A percentile compares a stretch with the other conserved stretches of the same genome.
Conservation (phyloP, 2,797 vertebrate genomes). For the Coreius guichenoti region DNA sequence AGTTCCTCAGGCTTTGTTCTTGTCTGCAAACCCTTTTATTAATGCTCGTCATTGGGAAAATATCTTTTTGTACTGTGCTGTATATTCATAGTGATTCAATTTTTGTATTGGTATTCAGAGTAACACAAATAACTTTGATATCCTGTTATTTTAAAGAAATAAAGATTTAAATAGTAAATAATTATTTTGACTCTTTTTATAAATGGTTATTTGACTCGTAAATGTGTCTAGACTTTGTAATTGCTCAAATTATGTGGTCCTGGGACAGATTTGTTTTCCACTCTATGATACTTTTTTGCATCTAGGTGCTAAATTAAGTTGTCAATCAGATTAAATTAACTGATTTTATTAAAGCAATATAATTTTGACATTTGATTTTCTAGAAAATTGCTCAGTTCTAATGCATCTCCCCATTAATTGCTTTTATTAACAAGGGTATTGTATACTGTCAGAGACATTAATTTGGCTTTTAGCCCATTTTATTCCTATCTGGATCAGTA, state of each 20-base stretch:
- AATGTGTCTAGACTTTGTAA: not conserved
- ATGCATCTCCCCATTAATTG: not conserved
- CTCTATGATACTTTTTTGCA: not conserved
- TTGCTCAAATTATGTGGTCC: not conserved
- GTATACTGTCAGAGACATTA: no score
- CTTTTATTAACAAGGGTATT: not conserved
- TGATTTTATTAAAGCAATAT: not conserved
- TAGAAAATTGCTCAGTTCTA: not conserved
- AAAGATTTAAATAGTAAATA: slow-evolving; percentile 87
- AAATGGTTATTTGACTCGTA: not conserved
- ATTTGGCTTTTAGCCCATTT: not conserved
- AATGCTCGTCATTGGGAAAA: slow-evolving; percentile 68
- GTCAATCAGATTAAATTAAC: not conserved
- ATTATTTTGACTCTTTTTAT: slow-evolving; percentile 21
- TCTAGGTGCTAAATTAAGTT: not conserved
- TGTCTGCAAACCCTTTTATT: slow-evolving; percentile 55
- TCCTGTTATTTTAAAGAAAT: slow-evolving; percentile 96
- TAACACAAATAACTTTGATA: slow-evolving; percentile 87
- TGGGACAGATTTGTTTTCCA: not conserved
- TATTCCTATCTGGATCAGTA: not conserved
- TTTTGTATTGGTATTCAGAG: slow-evolving; percentile 85
- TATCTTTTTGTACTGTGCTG: slow-evolving; percentile 79
- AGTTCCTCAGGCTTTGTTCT: slow-evolving; percentile 61
- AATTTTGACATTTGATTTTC: slow-evolving; percentile 4
- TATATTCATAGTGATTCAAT: slow-evolving; percentile 85